Base-by-base conservation (phyloP, 2,888 invertebrate species). In the Cataglyphis albicans region DNA sequence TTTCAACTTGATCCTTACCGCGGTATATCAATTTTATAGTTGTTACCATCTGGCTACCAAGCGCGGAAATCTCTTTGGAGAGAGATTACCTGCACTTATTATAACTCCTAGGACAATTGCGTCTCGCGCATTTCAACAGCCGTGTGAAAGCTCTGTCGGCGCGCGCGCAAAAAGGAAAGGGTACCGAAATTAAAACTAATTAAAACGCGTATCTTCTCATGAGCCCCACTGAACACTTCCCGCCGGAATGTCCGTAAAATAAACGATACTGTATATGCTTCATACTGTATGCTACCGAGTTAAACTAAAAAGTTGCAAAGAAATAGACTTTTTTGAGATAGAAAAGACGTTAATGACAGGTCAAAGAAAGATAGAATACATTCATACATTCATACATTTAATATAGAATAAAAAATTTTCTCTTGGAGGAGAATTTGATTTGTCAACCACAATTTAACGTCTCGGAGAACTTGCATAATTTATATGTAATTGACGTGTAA, bases 161-260 rank as follows among this genome's bases (percentile, higher is more conserved):
- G 52, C 38, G 25, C 32, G 48, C 48, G 68, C 76, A n/a, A 44
- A 59, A 52, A 52, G 55, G 64, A 65, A 68, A 67, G 55, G n/a
- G 29, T 32, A 59, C 52, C 52, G 57, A 68, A 84, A 84, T 84
- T 84, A 84, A 84, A 84, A 80, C 83, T 84, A 84, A 84, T 84
- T 84, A 84, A 84, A 84, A 84, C 83, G 80, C 73, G 67, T 83
- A 83, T 78, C 67, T 73, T 73, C 70, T 81, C 70, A 59, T 59
- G 55, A 59, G 44, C 38, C 61, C 48, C 74, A 35, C 29, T 67
- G 78, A 83, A 75, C 80, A 41, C 25, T 57, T 61, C 78, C 59
- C 68, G 75, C 21, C 55, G 65, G 83, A 68, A 80, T 25, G 73
- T 78, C 73, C 68, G 74, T 80, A 55, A 83, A 83, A 81, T 29